These are phyloP conservation scores for Mythimna ferrago DNA, from an alignment of 2,888 invertebrate genomes.

Conservation along the genomic window DNA sequence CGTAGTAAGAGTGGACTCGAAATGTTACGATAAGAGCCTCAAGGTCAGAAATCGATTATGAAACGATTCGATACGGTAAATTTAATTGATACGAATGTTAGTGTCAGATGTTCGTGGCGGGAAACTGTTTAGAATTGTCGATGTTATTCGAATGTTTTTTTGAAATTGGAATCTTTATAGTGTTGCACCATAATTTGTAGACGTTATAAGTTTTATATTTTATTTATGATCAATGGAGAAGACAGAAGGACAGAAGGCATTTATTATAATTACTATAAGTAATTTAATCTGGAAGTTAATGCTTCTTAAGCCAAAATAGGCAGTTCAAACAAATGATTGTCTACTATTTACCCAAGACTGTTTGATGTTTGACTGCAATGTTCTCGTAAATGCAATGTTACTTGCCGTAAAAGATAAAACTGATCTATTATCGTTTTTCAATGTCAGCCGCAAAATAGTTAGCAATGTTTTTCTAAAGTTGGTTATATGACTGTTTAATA, in stretches of 20 bases:
- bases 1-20: slow-evolving; percentile 50
- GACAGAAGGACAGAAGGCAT: no score
- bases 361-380: not conserved
- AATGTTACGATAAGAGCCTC: slow-evolving; percentile 56
- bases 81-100: slow-evolving; percentile 41
- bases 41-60: slow-evolving; percentile 60
- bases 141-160: slow-evolving; percentile 10
- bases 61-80: slow-evolving; percentile 54
- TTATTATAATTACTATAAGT: no score
- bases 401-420: slow-evolving; percentile 28
- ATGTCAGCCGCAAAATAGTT: not conserved
- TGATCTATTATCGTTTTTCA: slow-evolving; percentile 16
- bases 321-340: not conserved
- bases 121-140: slow-evolving; percentile 2
- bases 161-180: slow-evolving; percentile 5
- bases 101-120: slow-evolving; percentile 12
- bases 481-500: no score
- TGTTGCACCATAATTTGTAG: not conserved
- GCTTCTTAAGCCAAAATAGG: not conserved
- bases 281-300: not conserved
- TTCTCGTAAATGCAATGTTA: not conserved
- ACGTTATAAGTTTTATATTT: not conserved
- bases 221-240: not conserved
- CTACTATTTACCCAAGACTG: not conserved
- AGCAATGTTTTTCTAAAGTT: not conserved